Conservation (phyloP, 2,888 invertebrate genomes). For the Ichneumon xanthorius region DNA sequence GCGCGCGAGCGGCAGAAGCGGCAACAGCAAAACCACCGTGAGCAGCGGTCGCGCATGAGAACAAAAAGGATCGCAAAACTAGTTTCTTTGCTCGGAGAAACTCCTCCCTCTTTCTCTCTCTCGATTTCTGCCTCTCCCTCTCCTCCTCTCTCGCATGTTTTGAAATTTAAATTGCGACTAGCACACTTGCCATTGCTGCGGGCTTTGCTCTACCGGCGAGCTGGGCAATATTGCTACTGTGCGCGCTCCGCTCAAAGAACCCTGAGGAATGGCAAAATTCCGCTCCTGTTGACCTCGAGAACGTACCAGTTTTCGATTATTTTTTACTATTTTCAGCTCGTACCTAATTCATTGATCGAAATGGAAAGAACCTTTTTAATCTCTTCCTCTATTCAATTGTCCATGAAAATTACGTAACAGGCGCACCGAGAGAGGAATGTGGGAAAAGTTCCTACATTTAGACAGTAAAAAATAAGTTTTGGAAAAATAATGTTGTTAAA, state of each 20-base stretch:
- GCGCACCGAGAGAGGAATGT: too few species aligned
- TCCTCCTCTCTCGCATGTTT: conserved; percentile 63
- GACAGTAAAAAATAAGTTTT: too few species aligned
- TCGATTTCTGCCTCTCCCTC: not conserved
- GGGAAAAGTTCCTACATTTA: too few species aligned
- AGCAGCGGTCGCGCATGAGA: conserved; percentile 32
- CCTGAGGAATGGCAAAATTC: conserved; percentile 31
- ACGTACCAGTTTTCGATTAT: not conserved
- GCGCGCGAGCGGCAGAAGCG: conserved; percentile 32
- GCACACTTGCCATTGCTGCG: conserved; percentile 43
- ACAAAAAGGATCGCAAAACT: conserved; percentile 65
- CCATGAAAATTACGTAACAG: too few species aligned
- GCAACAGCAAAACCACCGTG: conserved; percentile 39
- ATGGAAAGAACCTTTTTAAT: not conserved
- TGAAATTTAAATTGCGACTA: conserved; percentile 71
- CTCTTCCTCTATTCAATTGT: not conserved
- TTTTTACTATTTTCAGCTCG: not conserved
- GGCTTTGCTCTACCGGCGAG: conserved; percentile 23
- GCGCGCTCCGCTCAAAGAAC: conserved; percentile 9
- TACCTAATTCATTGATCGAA: not conserved
- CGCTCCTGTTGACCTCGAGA: not conserved
- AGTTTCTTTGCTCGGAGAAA: conserved; percentile 67
- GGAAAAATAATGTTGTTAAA: too few species aligned
- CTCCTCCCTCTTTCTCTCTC: conserved; percentile 24
- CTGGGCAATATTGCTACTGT: conserved; percentile 49